Percentiles rank a stretch among this genome's conserved stretches.
These are phyloP conservation scores for Lymantria dispar DNA, from an alignment of 2,888 invertebrate species.

Conservation along the genomic window DNA sequence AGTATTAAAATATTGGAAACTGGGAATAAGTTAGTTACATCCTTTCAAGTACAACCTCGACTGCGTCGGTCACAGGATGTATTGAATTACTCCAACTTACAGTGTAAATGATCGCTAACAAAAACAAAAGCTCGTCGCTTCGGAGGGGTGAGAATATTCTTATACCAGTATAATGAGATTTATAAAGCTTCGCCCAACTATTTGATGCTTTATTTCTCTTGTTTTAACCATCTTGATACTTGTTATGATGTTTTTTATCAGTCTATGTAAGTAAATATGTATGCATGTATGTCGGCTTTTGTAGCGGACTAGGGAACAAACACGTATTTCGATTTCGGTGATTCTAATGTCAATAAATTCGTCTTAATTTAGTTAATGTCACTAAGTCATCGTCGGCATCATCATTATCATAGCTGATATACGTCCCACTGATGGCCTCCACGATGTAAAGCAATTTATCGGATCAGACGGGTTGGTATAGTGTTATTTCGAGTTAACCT, in stretches of 20 bases:
- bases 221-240: conserved; percentile 27
- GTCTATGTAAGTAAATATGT: no score
- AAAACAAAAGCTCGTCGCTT: conserved; percentile 55
- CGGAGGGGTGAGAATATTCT: conserved; percentile 74
- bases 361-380: no score
- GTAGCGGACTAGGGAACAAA: no score
- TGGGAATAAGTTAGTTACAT: conserved; percentile 25
- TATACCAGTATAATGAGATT: conserved; percentile 65
- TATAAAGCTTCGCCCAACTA: conserved; percentile 75
- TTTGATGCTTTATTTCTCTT: conserved; percentile 30
- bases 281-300: no score
- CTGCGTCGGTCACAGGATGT: conserved; percentile 72
- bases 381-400: no score
- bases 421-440: no score
- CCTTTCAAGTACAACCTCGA: conserved; percentile 33
- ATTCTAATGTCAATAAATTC: no score
- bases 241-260: conserved; percentile 15
- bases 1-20: background rate
- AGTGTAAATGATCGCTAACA: conserved; percentile 74
- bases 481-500: no score
- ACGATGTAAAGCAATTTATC: no score
- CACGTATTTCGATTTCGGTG: no score
- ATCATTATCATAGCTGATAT: no score
- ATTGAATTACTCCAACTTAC: conserved; percentile 74
- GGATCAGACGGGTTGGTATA: no score